phyloP scores from a whole-genome alignment of 2,113 vertebrate genomes.

The Hucho hucho region DNA sequence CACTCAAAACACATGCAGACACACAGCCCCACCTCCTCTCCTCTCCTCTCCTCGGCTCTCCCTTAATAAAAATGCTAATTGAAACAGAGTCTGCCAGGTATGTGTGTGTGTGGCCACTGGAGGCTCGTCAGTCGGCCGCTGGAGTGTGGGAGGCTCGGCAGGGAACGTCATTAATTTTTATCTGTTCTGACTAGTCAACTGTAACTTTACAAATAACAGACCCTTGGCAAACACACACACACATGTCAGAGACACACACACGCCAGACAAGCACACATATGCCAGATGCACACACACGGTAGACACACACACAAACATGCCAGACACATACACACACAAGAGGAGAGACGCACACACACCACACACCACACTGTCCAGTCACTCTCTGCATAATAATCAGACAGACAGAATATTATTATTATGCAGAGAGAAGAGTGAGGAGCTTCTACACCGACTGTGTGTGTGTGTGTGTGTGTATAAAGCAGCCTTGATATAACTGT shows the following conservation, averaged over 20 bases:
- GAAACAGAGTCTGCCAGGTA: constrained; percentile 60
- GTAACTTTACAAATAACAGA: constrained; percentile 65
- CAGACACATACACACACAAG: constrained; percentile 5
- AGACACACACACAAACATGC: constrained; percentile 1
- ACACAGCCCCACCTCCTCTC: constrained; percentile 16
- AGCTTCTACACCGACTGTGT: no score
- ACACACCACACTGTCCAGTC: not conserved
- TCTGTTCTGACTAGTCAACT: constrained; percentile 65
- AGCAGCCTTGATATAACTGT: no score
- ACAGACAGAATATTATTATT: no score
- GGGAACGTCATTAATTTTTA: constrained; percentile 73
- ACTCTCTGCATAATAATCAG: no score
- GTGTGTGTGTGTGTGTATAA: no score
- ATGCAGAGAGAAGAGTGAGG: no score
- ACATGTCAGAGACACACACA: not conserved
- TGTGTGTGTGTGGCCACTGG: constrained; percentile 26
- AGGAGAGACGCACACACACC: not conserved
- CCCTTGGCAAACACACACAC: constrained; percentile 35
- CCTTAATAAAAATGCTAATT: constrained; percentile 71
- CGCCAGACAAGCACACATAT: constrained; percentile 18
- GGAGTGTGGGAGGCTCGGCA: constrained; percentile 44
- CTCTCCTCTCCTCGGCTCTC: not conserved
- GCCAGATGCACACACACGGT: constrained; percentile 3
- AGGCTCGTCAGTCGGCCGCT: constrained; percentile 23
- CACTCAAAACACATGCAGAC: constrained; percentile 25